A percentile compares a stretch with the other conserved stretches of the same genome.
Evolutionary conservation across 2,113 vertebrate species (phyloP).

Genomic region (Odobenus rosmarus): DNA sequence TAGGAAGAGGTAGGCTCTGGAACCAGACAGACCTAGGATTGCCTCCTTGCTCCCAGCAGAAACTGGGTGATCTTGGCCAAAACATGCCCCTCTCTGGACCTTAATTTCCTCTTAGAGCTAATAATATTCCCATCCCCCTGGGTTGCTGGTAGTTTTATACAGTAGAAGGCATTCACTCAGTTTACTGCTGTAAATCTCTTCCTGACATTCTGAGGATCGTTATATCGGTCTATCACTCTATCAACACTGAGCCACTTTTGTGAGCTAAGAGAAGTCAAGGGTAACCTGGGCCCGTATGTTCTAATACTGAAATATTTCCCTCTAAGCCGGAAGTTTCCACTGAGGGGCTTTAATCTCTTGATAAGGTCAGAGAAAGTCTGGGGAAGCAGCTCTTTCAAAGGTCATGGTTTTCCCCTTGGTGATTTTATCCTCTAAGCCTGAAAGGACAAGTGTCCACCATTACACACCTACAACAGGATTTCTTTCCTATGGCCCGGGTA

Average conservation of each 20-base stretch:
- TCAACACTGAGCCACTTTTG: neutral
- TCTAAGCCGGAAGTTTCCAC: slow-evolving; percentile 18
- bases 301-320: slow-evolving; percentile 52
- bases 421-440: slow-evolving; percentile 37
- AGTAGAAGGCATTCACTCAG: neutral
- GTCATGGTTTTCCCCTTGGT: slow-evolving; percentile 23
- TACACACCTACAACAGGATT: neutral
- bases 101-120: neutral
- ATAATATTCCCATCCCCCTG: neutral
- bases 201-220: neutral
- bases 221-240: neutral
- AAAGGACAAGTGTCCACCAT: slow-evolving; percentile 59
- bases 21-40: neutral
- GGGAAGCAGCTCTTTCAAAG: slow-evolving; percentile 51
- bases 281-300: neutral
- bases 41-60: neutral
- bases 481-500: neutral
- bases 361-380: slow-evolving; percentile 53
- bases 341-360: slow-evolving; percentile 64
- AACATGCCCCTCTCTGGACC: neutral
- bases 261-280: neutral
- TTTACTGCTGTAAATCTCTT: neutral
- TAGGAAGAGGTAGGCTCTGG: neutral
- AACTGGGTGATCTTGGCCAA: neutral
- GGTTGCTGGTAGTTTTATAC: neutral